Evolutionary conservation across 2,888 invertebrate genomes (phyloP).

Genomic region (Masnerella sp.): DNA sequence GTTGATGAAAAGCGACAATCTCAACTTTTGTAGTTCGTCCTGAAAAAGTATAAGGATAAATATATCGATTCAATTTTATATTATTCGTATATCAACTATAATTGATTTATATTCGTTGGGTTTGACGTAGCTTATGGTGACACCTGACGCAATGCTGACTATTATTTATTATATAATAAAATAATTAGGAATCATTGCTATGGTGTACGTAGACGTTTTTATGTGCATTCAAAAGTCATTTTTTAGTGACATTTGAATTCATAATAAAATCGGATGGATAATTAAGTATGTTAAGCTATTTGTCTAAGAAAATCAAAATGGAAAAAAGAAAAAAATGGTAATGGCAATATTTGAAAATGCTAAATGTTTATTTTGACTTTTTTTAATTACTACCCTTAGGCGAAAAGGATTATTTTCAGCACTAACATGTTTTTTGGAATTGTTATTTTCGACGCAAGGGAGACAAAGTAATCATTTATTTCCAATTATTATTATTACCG

Average conservation of each 20-base stretch:
- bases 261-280: conserved; percentile 23
- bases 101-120: conserved; percentile 48
- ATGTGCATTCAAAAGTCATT: conserved; percentile 14
- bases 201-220: conserved; percentile 21
- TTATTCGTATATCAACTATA: conserved; percentile 39
- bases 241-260: conserved; percentile 19
- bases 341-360: too few relatives aligned
- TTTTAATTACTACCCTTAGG: too few relatives aligned
- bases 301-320: conserved; percentile 7
- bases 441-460: too few relatives aligned
- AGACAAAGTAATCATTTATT: too few relatives aligned
- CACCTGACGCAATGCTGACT: conserved; percentile 22
- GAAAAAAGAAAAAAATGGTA: conserved; percentile 20
- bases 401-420: too few relatives aligned
- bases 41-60: conserved; percentile 15
- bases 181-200: conserved; percentile 9
- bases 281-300: conserved; percentile 45
- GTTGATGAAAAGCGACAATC: conserved; percentile 8
- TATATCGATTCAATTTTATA: conserved; percentile 23
- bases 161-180: conserved; percentile 15
- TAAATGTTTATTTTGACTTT: too few relatives aligned
- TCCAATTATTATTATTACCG: conserved; percentile 21
- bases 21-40: conserved; percentile 28
- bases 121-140: conserved; percentile 32
- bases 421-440: too few relatives aligned